Conservation (phyloP, 2,797 vertebrate genomes). For the Melanotaenia nigrans region DNA sequence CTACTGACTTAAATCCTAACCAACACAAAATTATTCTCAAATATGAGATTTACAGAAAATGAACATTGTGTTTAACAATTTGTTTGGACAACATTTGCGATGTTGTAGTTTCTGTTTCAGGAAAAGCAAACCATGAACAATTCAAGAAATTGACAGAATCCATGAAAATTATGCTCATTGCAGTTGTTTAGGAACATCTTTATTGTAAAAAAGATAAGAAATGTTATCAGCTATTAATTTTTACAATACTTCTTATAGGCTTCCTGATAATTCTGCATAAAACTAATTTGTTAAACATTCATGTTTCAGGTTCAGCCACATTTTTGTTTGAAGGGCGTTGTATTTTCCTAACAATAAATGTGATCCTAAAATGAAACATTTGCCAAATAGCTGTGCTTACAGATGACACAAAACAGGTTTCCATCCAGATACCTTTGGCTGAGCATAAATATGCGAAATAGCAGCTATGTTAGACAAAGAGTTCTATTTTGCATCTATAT, state of each 20-base stretch:
- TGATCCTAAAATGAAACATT: neutral
- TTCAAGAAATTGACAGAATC: neutral
- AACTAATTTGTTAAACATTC: neutral
- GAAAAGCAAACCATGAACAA: neutral
- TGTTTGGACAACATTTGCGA: neutral
- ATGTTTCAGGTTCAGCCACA: neutral
- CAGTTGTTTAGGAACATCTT: neutral
- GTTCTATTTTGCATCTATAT: constrained; percentile 40
- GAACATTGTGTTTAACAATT: too few relatives aligned
- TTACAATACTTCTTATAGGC: neutral
- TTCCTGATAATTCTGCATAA: neutral
- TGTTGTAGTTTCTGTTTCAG: neutral
- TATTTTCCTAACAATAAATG: neutral
- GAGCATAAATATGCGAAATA: constrained; percentile 5
- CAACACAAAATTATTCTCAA: too few relatives aligned
- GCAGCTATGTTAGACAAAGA: constrained; percentile 21
- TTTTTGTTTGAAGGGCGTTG: neutral
- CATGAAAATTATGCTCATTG: neutral
- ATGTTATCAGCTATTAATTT: neutral
- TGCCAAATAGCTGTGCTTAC: neutral
- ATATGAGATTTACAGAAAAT: too few relatives aligned
- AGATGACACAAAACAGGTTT: neutral
- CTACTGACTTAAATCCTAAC: too few relatives aligned
- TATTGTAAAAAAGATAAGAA: neutral
- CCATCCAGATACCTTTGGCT: constrained; percentile 15